Conservation (phyloP, 92 coral and sea anemone genomes). For the Ricordea florida region DNA sequence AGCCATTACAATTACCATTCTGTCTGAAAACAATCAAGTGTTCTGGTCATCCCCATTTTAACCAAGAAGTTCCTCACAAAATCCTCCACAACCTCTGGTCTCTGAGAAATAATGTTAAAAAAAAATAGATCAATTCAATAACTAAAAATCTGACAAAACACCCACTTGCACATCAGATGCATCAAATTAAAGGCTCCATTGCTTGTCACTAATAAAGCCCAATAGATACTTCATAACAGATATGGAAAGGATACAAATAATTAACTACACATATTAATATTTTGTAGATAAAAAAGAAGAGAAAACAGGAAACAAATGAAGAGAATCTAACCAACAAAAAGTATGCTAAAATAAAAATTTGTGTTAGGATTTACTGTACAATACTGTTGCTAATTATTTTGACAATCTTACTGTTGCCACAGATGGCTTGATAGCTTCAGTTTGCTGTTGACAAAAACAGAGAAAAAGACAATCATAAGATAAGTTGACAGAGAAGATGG, state of each 20-base stretch:
- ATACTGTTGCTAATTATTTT: too few relatives aligned
- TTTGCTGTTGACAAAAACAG: slow-evolving; percentile 48
- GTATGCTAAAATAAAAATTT: neutral
- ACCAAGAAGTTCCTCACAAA: slow-evolving; percentile 97
- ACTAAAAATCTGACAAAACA: too few relatives aligned
- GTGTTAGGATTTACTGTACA: too few relatives aligned
- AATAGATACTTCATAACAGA: neutral
- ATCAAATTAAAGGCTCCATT: neutral
- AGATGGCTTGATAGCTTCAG: slow-evolving; percentile 64
- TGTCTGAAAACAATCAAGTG: slow-evolving; percentile 95
- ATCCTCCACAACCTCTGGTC: slow-evolving; percentile 98
- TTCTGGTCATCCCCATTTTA: slow-evolving; percentile 97
- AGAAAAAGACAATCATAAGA: neutral
- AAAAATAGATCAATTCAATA: too few relatives aligned
- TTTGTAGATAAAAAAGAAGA: neutral
- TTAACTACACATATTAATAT: neutral
- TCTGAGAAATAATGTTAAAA: slow-evolving; percentile 44
- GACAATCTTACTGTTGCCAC: slow-evolving; percentile 71
- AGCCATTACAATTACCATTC: slow-evolving; percentile 75
- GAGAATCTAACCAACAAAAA: neutral
- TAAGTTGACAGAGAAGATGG: neutral
- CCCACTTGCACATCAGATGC: too few relatives aligned
- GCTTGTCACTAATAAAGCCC: neutral
- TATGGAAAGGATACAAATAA: neutral
- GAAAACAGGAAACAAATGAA: neutral